Conservation (phyloP, 2,113 vertebrate genomes). For the Camelus bactrianus region DNA sequence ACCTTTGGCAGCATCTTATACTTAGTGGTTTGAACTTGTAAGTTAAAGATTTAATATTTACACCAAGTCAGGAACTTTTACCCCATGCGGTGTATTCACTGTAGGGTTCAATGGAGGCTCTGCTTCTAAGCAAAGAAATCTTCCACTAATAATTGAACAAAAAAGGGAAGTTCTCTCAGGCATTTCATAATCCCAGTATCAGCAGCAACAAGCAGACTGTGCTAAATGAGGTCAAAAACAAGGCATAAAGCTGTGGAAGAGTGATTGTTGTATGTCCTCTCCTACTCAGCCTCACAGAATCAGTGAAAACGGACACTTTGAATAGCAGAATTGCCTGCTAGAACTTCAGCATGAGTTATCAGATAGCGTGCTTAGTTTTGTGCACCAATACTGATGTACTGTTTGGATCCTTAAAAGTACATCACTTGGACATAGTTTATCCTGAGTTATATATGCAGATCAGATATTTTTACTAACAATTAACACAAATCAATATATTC, state of each 20-base stretch:
- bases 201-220: background rate
- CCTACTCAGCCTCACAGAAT: background rate
- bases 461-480: background rate
- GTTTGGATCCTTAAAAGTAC: background rate
- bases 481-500: background rate
- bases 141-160: background rate
- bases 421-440: background rate
- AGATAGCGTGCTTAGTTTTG: background rate
- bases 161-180: background rate
- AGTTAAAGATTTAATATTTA: background rate
- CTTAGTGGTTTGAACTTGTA: background rate
- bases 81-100: background rate
- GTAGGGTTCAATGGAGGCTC: background rate
- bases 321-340: background rate
- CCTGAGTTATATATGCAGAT: background rate
- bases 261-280: no score
- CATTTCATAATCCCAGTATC: background rate
- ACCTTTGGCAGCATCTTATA: background rate
- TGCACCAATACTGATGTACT: no score
- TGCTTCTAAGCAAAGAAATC: background rate
- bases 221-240: background rate
- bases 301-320: background rate
- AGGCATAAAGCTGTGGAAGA: background rate
- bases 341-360: background rate
- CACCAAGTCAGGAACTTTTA: background rate